A percentile compares a stretch with the other conserved stretches of the same genome.
phyloP scores from a whole-genome alignment of 2,797 vertebrate species.

The Pseudochirops corinnae region DNA sequence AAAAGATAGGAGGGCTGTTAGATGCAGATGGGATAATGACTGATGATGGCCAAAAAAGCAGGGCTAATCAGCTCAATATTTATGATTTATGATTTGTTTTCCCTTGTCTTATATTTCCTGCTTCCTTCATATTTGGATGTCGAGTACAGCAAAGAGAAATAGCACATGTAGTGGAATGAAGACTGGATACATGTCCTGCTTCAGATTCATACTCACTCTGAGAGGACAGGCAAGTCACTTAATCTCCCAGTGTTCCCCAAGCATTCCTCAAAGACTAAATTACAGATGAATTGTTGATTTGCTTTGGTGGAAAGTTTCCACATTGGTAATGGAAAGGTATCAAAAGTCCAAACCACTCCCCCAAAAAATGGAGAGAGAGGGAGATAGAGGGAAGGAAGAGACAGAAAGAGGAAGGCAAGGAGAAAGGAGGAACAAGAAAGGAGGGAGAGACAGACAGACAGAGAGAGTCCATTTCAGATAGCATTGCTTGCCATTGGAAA shows the following conservation, averaged over 20 bases:
- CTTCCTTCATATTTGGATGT: neutral
- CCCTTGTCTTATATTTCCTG: neutral
- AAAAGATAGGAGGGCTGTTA: neutral
- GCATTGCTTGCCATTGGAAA: neutral
- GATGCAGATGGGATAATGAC: neutral
- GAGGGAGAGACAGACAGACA: neutral
- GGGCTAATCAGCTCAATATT: neutral
- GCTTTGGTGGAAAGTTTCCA: neutral
- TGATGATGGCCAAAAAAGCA: neutral
- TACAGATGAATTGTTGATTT: neutral
- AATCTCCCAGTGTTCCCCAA: neutral
- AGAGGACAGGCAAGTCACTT: neutral
- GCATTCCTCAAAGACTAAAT: neutral
- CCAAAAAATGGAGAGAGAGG: neutral
- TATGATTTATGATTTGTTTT: neutral
- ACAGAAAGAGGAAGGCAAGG: neutral
- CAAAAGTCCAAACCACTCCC: neutral
- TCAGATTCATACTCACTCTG: neutral
- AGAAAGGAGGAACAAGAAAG: neutral
- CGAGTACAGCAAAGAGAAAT: neutral
- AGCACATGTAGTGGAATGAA: neutral
- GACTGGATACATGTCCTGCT: neutral
- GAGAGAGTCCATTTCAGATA: conserved; percentile 3
- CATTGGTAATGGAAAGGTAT: neutral
- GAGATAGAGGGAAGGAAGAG: neutral